A percentile compares a stretch with the other conserved stretches of the same genome.
phyloP scores from a whole-genome alignment of 2,888 invertebrate genomes.

The Argyresthia goedartella region DNA sequence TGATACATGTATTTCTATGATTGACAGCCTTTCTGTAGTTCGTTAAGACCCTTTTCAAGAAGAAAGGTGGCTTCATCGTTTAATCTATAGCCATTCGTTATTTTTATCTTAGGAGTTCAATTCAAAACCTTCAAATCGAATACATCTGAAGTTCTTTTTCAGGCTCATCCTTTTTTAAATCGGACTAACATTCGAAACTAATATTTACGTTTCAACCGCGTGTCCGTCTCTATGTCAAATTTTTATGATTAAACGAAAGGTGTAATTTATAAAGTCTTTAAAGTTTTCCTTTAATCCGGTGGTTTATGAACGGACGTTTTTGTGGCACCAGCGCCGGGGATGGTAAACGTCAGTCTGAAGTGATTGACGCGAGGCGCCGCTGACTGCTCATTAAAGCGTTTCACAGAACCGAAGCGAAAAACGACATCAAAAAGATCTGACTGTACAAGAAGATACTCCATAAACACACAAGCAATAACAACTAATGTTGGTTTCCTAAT shows the following conservation, averaged over 20 bases:
- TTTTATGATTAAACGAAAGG: slow-evolving; percentile 17
- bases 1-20: slow-evolving; percentile 21
- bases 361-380: slow-evolving; percentile 53
- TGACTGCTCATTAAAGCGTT: slow-evolving; percentile 17
- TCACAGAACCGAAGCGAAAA: slow-evolving; percentile 15
- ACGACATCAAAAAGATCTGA: not conserved
- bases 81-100: not conserved
- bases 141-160: no score
- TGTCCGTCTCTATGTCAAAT: not conserved
- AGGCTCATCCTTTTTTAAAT: slow-evolving; percentile 29
- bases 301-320: slow-evolving; percentile 24
- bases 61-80: slow-evolving; percentile 24
- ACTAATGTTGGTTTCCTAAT: no score
- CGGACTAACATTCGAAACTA: not conserved
- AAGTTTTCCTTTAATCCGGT: slow-evolving; percentile 24
- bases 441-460: not conserved
- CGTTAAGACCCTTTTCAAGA: slow-evolving; percentile 42
- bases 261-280: slow-evolving; percentile 30
- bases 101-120: no score
- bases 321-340: slow-evolving; percentile 29
- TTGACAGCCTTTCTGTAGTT: slow-evolving; percentile 39
- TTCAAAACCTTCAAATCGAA: no score
- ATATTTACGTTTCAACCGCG: not conserved
- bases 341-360: slow-evolving; percentile 37
- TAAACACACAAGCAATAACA: no score